Conservation (phyloP, 2,797 vertebrate species). For the Protosalanx chinensis region DNA sequence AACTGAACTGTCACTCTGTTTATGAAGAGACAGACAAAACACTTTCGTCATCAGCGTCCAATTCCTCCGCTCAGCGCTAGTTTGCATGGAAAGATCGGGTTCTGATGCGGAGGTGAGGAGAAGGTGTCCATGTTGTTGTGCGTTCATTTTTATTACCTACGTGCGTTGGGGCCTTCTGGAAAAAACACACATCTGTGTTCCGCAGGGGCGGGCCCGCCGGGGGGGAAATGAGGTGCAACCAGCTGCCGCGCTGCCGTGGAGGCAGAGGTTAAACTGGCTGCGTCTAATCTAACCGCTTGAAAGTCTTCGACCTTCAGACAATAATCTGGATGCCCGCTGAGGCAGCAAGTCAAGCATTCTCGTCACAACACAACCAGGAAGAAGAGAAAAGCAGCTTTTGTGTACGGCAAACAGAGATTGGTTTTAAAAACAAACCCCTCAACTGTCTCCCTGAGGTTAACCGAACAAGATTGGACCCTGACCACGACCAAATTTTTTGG, state of each 20-base stretch:
- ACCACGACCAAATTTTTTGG: conserved; percentile 45
- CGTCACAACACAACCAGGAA: conserved; percentile 8
- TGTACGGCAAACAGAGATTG: background rate
- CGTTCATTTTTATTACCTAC: conserved; percentile 53
- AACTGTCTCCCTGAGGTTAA: conserved; percentile 62
- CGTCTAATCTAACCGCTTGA: conserved; percentile 43
- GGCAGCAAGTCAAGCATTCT: conserved; percentile 31
- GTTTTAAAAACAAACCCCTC: conserved; percentile 43
- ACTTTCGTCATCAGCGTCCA: background rate
- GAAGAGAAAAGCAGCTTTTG: background rate
- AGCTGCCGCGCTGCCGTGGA: conserved; percentile 53
- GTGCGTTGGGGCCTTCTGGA: conserved; percentile 48
- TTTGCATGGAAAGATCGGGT: background rate
- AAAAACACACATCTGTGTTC: conserved; percentile 39
- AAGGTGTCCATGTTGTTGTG: conserved; percentile 17
- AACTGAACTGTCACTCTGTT: too few species aligned
- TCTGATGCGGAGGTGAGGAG: background rate
- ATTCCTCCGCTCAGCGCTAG: background rate
- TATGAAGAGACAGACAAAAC: too few species aligned
- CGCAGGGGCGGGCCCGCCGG: conserved; percentile 32
- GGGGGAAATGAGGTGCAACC: conserved; percentile 59
- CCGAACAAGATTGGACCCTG: conserved; percentile 49
- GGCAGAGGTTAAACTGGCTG: conserved; percentile 35
- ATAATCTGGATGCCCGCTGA: conserved; percentile 47
- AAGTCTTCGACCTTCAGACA: conserved; percentile 43